These are phyloP conservation scores for Syngnathus typhle DNA, from an alignment of 2,113 vertebrate genomes.

Conservation along the genomic window DNA sequence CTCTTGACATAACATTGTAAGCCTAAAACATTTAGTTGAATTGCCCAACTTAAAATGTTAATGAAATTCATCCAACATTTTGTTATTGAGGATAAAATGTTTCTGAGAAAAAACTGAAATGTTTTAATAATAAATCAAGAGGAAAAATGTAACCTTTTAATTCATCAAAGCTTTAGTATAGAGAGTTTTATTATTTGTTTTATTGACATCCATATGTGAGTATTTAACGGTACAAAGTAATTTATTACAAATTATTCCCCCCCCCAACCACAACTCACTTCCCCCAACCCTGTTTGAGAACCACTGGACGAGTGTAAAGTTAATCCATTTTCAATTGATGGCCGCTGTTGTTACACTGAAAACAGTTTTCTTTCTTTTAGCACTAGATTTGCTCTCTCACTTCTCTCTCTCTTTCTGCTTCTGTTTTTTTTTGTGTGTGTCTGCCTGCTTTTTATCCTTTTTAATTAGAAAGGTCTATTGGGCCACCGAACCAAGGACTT, in stretches of 20 bases:
- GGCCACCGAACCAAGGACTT: conserved; percentile 62
- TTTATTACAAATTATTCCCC: background rate
- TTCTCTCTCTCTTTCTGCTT: conserved; percentile 58
- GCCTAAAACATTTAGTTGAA: no score
- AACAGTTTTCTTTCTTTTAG: conserved; percentile 70
- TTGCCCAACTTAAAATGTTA: no score
- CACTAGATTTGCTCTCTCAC: conserved; percentile 66
- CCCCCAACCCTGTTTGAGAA: background rate
- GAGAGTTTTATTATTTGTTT: background rate
- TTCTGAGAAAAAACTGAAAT: no score
- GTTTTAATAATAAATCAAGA: no score
- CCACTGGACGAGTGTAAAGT: conserved; percentile 58
- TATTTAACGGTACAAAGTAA: background rate
- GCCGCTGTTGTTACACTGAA: conserved; percentile 67
- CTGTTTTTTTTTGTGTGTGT: conserved; percentile 61
- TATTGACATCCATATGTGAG: background rate
- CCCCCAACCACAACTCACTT: background rate
- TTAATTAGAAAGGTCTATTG: conserved; percentile 76
- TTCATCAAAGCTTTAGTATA: background rate
- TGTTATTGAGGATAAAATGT: no score
- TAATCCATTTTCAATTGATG: conserved; percentile 68
- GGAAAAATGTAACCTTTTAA: background rate
- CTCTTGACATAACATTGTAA: background rate
- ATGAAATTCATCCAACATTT: no score
- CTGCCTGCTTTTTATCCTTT: conserved; percentile 72